phyloP scores from a whole-genome alignment of 2,888 invertebrate species.

The Apamea monoglypha region DNA sequence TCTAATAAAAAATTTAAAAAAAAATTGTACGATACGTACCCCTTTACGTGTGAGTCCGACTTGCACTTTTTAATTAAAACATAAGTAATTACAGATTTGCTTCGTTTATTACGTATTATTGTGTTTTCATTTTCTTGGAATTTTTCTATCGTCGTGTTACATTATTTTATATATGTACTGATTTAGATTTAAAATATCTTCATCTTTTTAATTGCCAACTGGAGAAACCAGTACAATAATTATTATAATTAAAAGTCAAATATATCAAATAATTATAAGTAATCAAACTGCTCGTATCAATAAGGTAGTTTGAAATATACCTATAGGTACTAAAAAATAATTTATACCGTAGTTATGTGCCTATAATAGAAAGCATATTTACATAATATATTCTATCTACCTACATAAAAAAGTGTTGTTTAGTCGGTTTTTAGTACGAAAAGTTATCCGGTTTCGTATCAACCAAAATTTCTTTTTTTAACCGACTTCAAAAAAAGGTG shows the following conservation, averaged over 20 bases:
- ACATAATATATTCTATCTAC: slow-evolving; percentile 21
- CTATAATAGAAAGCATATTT: slow-evolving; percentile 26
- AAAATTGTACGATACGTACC: too few species aligned
- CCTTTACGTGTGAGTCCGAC: too few species aligned
- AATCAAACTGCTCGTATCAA: neutral
- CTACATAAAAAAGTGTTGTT: slow-evolving; percentile 15
- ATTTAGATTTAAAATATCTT: neutral
- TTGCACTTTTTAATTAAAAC: too few species aligned
- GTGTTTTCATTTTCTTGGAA: too few species aligned
- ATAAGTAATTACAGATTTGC: too few species aligned
- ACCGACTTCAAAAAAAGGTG: too few species aligned
- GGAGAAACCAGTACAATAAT: neutral
- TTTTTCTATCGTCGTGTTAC: too few species aligned
- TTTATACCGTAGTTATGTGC: slow-evolving; percentile 23
- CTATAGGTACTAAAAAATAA: slow-evolving; percentile 10
- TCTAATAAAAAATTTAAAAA: too few species aligned
- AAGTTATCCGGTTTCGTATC: neutral
- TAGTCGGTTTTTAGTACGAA: slow-evolving; percentile 11
- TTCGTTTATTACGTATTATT: too few species aligned
- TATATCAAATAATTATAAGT: too few species aligned
- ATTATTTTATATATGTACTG: too few species aligned
- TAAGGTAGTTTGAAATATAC: neutral
- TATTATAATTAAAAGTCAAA: too few species aligned
- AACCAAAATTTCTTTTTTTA: slow-evolving; percentile 4
- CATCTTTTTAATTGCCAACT: neutral